Evolutionary conservation across 2,888 invertebrate genomes (phyloP).

Genomic region (Capitulum mitella): DNA sequence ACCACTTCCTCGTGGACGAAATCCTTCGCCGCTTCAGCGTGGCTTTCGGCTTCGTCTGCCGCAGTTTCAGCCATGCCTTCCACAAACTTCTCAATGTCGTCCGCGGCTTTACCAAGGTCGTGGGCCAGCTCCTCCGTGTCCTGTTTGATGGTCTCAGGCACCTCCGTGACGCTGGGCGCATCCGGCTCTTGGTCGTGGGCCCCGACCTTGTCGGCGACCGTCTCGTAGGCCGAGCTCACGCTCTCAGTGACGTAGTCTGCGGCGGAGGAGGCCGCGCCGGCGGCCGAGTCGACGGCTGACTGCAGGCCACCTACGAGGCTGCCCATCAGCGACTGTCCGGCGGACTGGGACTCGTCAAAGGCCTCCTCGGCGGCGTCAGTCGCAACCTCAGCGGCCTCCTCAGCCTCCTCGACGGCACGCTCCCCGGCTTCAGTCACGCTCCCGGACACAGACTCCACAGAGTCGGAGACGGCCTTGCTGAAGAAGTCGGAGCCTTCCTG

Average conservation of each 20-base stretch:
- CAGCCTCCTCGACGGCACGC: neutral
- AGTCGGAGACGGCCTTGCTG: neutral
- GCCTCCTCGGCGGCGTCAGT: neutral
- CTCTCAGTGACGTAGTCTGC: neutral
- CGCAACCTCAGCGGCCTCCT: neutral
- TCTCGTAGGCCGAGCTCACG: neutral
- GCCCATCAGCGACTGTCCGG: neutral
- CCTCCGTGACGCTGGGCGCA: neutral
- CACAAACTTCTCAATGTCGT: constrained; percentile 3
- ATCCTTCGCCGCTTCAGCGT: neutral
- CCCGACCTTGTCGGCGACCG: neutral
- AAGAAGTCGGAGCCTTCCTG: neutral
- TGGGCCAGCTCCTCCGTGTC: neutral
- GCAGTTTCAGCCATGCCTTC: neutral
- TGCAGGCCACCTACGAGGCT: neutral
- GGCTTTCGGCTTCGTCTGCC: neutral
- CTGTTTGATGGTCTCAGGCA: neutral
- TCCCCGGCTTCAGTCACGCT: neutral
- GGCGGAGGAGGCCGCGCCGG: neutral
- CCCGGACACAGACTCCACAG: constrained; percentile 4
- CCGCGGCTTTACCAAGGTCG: neutral
- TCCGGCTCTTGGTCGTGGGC: neutral
- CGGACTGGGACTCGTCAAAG: too few relatives aligned
- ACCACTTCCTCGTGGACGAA: neutral
- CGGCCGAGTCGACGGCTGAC: neutral